phyloP scores from a whole-genome alignment of 1,140 invertebrate species.

The Pissodes strobi region DNA sequence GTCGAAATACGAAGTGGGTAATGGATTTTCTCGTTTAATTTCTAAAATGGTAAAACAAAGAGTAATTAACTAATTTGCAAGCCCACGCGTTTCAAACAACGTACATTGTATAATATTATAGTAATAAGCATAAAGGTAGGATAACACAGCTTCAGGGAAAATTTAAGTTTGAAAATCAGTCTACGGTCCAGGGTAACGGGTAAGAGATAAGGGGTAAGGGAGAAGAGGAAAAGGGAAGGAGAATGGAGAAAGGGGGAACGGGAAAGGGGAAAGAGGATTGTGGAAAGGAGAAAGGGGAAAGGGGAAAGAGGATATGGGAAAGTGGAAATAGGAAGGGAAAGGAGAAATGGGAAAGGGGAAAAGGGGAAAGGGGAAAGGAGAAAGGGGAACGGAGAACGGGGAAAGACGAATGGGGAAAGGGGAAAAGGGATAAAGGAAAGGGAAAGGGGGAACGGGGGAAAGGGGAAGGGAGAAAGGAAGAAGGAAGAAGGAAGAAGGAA shows the following conservation, averaged over 20 bases:
- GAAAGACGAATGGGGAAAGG: not conserved
- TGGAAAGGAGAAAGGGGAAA: not conserved
- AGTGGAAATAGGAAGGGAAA: not conserved
- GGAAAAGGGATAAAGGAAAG: not conserved
- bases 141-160: not conserved
- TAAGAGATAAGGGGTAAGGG: not conserved
- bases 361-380: not conserved
- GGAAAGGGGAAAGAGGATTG: not conserved
- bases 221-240: too few relatives aligned
- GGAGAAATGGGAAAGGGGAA: not conserved
- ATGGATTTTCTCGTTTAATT: too few relatives aligned
- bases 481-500: too few relatives aligned
- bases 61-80: too few relatives aligned
- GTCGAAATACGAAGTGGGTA: too few relatives aligned
- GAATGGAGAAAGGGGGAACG: not conserved
- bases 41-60: too few relatives aligned
- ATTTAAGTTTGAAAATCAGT: not conserved
- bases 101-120: too few relatives aligned
- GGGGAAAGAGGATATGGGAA: too few relatives aligned
- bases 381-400: not conserved
- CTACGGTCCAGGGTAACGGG: too few relatives aligned
- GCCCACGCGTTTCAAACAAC: too few relatives aligned
- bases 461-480: not conserved
- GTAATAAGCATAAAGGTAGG: too few relatives aligned
- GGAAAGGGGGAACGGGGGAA: not conserved